Percentiles rank a stretch among this genome's conserved stretches.
These are phyloP conservation scores for Ylistrum balloti DNA, from an alignment of 1,140 invertebrate species.

Conservation along the genomic window DNA sequence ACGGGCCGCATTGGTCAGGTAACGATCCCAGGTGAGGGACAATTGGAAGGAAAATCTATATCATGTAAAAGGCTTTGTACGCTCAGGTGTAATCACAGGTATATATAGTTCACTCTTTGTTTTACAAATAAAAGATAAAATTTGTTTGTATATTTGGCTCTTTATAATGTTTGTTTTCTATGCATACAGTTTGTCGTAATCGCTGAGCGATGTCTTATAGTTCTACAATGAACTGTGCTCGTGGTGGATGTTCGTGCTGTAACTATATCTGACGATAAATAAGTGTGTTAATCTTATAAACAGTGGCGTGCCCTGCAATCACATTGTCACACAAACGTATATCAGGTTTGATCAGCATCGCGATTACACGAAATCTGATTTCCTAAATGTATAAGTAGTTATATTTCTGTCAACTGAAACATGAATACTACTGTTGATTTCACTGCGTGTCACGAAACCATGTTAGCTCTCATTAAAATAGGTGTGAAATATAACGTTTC, in stretches of 20 bases:
- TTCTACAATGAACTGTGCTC: not conserved
- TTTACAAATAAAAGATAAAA: not conserved
- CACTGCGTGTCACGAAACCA: not conserved
- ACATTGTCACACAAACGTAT: constrained; percentile 8
- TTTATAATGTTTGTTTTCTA: too few species aligned
- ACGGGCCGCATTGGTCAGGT: not conserved
- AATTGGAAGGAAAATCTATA: constrained; percentile 35
- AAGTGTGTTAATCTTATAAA: not conserved
- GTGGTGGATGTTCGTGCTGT: not conserved
- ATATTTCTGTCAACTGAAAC: not conserved
- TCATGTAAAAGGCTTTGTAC: not conserved
- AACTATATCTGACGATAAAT: not conserved
- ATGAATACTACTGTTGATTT: not conserved
- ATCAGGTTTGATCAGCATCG: not conserved
- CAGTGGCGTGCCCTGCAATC: not conserved
- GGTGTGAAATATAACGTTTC: not conserved
- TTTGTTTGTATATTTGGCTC: not conserved
- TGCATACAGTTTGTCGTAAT: too few species aligned
- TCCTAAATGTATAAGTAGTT: not conserved
- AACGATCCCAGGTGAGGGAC: not conserved
- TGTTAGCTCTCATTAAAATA: not conserved
- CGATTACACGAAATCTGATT: not conserved
- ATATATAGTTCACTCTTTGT: not conserved
- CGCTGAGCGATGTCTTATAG: too few species aligned
- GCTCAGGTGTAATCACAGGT: constrained; percentile 25